Evolutionary conservation across 2,113 vertebrate genomes (phyloP).

Genomic region (Clarias magur): DNA sequence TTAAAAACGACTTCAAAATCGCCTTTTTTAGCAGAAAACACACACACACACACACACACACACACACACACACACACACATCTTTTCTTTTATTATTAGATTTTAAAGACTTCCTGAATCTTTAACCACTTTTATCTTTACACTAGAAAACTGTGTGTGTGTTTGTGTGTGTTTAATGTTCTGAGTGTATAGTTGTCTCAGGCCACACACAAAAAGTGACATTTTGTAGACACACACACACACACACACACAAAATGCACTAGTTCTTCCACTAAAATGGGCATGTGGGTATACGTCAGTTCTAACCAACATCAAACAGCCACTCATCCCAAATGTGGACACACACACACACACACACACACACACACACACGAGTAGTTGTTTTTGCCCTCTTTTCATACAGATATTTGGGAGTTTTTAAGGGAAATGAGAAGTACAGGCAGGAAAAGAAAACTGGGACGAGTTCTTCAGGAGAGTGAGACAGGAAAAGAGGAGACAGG

Average conservation of each 20-base stretch:
- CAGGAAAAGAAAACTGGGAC: too few species aligned
- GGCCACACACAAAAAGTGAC: slow-evolving; percentile 32
- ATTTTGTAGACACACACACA: not conserved
- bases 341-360: slow-evolving; percentile 74
- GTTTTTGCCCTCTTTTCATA: not conserved
- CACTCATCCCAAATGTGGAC: not conserved
- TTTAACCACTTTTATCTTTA: not conserved
- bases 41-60: not conserved
- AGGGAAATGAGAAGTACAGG: too few species aligned
- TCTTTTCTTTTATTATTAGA: not conserved
- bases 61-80: not conserved
- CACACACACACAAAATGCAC: slow-evolving; percentile 32
- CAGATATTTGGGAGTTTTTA: too few species aligned
- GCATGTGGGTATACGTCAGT: slow-evolving; percentile 47
- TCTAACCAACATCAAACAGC: slow-evolving; percentile 29
- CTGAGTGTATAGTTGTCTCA: not conserved
- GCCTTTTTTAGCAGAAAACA: too few species aligned
- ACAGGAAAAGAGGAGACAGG: too few species aligned
- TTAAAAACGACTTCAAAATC: too few species aligned
- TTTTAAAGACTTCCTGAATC: not conserved
- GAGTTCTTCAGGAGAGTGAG: too few species aligned
- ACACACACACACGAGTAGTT: not conserved
- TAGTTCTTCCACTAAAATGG: slow-evolving; percentile 36
- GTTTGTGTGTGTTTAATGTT: not conserved
- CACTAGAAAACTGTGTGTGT: not conserved